These are phyloP conservation scores for Ceratosolen fusciceps DNA, from an alignment of 1,140 invertebrate genomes.

Conservation along the genomic window DNA sequence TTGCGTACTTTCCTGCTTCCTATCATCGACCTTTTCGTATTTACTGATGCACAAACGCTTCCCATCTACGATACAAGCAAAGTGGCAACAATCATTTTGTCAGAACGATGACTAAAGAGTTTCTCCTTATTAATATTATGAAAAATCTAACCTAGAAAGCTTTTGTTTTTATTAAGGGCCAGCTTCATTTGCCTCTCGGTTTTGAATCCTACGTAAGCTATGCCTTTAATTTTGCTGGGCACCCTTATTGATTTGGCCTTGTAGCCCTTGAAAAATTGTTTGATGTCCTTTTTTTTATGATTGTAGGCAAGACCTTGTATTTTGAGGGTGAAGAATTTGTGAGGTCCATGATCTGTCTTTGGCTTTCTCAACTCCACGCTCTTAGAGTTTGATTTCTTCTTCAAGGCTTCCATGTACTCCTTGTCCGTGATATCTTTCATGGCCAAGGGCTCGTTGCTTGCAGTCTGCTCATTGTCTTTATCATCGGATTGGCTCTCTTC, in stretches of 20 bases:
- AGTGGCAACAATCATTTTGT: no score
- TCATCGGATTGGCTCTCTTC: conserved; percentile 58
- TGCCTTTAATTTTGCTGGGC: conserved; percentile 83
- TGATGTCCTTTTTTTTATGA: conserved; percentile 85
- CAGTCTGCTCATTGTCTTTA: conserved; percentile 64
- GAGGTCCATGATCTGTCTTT: conserved; percentile 65
- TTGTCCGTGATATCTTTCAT: conserved; percentile 76
- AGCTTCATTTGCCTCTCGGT: conserved; percentile 86
- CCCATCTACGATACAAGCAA: conserved; percentile 70
- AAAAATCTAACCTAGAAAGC: conserved; percentile 79
- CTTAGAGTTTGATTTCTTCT: conserved; percentile 53
- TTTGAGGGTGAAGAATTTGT: conserved; percentile 77
- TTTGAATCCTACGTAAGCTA: conserved; percentile 92
- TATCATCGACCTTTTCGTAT: conserved; percentile 74
- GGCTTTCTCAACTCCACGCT: conserved; percentile 51
- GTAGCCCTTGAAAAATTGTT: conserved; percentile 87
- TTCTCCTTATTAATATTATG: neutral
- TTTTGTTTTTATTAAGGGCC: conserved; percentile 88
- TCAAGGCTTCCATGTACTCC: conserved; percentile 76
- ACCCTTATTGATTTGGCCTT: conserved; percentile 84
- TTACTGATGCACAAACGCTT: conserved; percentile 78
- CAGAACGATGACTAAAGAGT: neutral
- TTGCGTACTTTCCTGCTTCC: conserved; percentile 54
- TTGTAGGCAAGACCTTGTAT: conserved; percentile 79
- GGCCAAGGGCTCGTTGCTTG: conserved; percentile 73